Evolutionary conservation across 2,113 vertebrate species (phyloP), one percentile per base, ranked within the genome.

Genomic region (Bothrops jararaca): DNA sequence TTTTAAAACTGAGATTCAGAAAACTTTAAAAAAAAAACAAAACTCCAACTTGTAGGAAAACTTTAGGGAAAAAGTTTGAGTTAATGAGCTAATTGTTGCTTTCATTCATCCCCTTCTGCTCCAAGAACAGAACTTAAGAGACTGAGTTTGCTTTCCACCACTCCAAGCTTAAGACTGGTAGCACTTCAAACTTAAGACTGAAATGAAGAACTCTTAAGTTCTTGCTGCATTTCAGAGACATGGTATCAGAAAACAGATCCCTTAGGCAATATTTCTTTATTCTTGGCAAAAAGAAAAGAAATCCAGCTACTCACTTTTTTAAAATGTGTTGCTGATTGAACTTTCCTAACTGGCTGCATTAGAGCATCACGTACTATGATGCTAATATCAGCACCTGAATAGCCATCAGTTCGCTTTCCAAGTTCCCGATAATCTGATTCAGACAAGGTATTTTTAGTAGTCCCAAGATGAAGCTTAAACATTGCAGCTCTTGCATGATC

Each of bases 301-400:
- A 22, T 90, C 22, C 26, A 50, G 4, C 8, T 48, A 92, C 97
- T 92, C 97, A 99, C 99, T 98, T 95, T 98, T 97, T 99, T 99
- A 94, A 99, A 99, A 95, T 99, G 99, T 91, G 99, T 99, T 1
- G 99, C 99, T 15, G 98, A 99, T 93, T 99, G 99, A 93, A 99
- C 99, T 97, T 99, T 99, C 85, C 99, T 97, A 53, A 99, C 99
- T 0, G 99, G 99, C 95, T 99, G 99, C 99, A 99, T 99, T 24
- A 99, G 97, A 1, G 99, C 99, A 1, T 99, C 99, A 13, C 99
- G 98, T 89, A 99, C 99, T 50, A 99, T 98, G 95, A 99, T 1
- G 90, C 99, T 99, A 89, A 99, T 96, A 96, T 99, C 99, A 29
- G 99, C 99, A 18, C 99, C 99, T 0, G 99, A 99, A 93, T 99